phyloP scores from a whole-genome alignment of 64 coral and sea anemone genomes.

The Orbicella faveolata region DNA sequence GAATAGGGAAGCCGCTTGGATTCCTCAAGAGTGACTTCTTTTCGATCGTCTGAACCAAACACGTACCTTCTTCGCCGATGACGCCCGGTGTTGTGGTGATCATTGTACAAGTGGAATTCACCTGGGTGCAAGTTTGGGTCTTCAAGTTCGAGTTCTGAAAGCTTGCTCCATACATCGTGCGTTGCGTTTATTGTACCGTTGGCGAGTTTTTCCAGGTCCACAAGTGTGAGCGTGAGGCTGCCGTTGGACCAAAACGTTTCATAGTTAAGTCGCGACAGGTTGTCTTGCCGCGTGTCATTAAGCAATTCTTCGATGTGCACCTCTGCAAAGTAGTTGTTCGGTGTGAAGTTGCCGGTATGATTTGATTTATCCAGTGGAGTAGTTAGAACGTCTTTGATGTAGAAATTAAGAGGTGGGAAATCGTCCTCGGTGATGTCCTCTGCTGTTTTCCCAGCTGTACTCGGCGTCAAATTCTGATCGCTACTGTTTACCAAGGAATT shows the following conservation, averaged over 20 bases:
- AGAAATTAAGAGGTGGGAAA: slow-evolving; percentile 13
- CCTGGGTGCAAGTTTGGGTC: neutral
- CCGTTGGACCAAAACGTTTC: slow-evolving; percentile 77
- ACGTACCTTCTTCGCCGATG: slow-evolving; percentile 39
- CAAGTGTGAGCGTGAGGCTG: slow-evolving; percentile 44
- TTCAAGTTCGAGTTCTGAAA: slow-evolving; percentile 7
- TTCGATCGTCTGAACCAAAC: slow-evolving; percentile 69
- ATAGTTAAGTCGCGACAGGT: slow-evolving; percentile 34
- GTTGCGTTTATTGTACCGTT: neutral
- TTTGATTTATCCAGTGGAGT: slow-evolving; percentile 19
- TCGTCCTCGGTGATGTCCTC: neutral
- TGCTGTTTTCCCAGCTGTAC: too few relatives aligned
- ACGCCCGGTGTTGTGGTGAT: neutral
- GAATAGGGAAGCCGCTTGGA: slow-evolving; percentile 58
- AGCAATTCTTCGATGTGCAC: slow-evolving; percentile 1
- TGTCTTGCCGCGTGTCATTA: neutral
- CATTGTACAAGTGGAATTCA: neutral
- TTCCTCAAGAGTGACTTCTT: slow-evolving; percentile 9
- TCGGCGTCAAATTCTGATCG: neutral
- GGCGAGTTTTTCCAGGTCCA: neutral
- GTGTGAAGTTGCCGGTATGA: neutral
- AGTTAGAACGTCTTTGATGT: slow-evolving; percentile 44
- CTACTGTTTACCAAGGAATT: neutral
- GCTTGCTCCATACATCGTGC: neutral
- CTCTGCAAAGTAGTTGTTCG: neutral